Conservation (phyloP, 2,797 vertebrate species). For the Girardinus metallicus region DNA sequence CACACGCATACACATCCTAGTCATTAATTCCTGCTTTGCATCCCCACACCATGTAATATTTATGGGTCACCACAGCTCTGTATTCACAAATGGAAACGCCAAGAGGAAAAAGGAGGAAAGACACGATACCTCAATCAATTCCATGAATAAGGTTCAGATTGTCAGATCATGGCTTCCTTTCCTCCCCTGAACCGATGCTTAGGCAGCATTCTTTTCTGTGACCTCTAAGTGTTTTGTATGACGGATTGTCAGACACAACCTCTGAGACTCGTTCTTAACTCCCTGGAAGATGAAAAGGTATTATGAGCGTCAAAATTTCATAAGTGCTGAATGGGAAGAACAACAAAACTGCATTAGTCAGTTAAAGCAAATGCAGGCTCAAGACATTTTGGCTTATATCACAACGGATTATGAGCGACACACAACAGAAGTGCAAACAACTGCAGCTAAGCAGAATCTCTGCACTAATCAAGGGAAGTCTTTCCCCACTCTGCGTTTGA, state of each 20-base stretch:
- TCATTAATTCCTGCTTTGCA: conserved; percentile 86
- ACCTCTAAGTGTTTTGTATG: conserved; percentile 75
- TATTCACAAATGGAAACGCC: conserved; percentile 81
- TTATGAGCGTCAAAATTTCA: conserved; percentile 54
- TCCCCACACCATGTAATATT: conserved; percentile 85
- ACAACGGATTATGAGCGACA: conserved; percentile 41
- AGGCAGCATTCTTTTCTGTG: conserved; percentile 75
- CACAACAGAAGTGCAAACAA: conserved; percentile 39
- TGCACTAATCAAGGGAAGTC: conserved; percentile 61
- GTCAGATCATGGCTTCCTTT: conserved; percentile 71
- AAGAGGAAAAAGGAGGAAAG: conserved; percentile 73
- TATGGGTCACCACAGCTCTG: conserved; percentile 83
- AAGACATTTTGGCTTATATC: conserved; percentile 47
- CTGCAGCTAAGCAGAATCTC: conserved; percentile 50
- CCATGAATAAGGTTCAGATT: conserved; percentile 72
- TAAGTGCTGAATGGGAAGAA: conserved; percentile 51
- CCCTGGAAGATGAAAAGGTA: conserved; percentile 48
- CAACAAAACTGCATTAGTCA: conserved; percentile 71
- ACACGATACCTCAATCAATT: conserved; percentile 80
- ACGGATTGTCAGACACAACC: conserved; percentile 70
- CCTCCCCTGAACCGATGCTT: conserved; percentile 65
- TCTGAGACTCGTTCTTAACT: conserved; percentile 65
- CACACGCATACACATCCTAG: conserved; percentile 66
- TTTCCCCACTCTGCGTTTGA: conserved; percentile 60
- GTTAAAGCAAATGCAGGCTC: conserved; percentile 52